Evolutionary conservation across 2,113 vertebrate genomes (phyloP), one percentile per base, ranked within the genome.

Genomic region (Pteruthius melanotis): DNA sequence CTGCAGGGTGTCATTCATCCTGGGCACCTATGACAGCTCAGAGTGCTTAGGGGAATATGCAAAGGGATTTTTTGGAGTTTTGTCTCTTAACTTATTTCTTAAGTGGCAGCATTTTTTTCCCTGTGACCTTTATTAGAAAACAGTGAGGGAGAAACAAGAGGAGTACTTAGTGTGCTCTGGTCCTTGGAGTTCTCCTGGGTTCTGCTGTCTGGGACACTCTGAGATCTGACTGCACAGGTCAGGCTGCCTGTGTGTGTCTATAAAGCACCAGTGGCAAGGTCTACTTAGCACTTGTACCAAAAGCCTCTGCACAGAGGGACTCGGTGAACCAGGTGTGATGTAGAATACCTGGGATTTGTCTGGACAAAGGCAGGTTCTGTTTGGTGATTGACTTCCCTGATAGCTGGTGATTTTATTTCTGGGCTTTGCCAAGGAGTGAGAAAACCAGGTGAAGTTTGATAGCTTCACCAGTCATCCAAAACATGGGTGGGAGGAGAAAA

Each of bases 241-340:
- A 40, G 40, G 22, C 79, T 72, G 4, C 0, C 1, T 22, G 6
- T 57, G 10, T 8, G 20, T 69, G 16, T 24, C 28, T 53, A 0
- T 14, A 33, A 42, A 83, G 37, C 40, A 59, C 47, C 23, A 3
- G 1, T 12, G 44, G 18, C 52, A 91, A 68, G 8, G 15, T 19
- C 17, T 28, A 2, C 28, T 80, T 18, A 30, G 24, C 33, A 20
- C 28, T 60, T 74, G 21, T 44, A 81, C 47, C 39, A 52, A 21
- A 61, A 39, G 24, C 14, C 9, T 71, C 54, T 74, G 60, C 35
- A 27, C 88, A 76, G 23, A 82, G 15, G 50, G 23, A 24, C 52
- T 37, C 9, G 7, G 33, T 24, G 27, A 92, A 7, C 2, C 0
- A 18, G 7, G 10, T 49, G 26, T n/a, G 47, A 57, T 50, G 31